phyloP scores from a whole-genome alignment of 1,140 invertebrate species.

The Eumaeus atala region DNA sequence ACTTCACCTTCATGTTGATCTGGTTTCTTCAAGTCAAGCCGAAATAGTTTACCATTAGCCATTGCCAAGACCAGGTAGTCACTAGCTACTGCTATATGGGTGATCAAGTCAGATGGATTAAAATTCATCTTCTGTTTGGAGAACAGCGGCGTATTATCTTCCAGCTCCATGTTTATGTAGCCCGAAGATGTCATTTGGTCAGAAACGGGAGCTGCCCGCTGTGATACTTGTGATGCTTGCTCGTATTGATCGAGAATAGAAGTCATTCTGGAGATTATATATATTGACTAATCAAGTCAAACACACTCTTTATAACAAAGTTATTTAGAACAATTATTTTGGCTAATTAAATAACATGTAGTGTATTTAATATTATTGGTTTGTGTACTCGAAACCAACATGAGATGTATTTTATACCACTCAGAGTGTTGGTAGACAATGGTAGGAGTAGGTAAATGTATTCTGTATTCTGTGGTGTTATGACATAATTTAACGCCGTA shows the following conservation, averaged over 20 bases:
- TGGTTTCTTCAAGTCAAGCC: conserved; percentile 88
- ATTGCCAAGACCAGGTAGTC: conserved; percentile 89
- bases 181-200: conserved; percentile 75
- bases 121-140: conserved; percentile 86
- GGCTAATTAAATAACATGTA: no score
- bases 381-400: no score
- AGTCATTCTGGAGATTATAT: conserved; percentile 73
- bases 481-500: no score
- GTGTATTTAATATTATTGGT: no score
- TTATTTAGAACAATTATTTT: no score
- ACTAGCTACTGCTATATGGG: conserved; percentile 86
- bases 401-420: no score
- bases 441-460: no score
- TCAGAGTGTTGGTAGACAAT: no score
- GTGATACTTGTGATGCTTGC: conserved; percentile 77
- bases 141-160: conserved; percentile 85
- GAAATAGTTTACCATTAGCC: conserved; percentile 85
- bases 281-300: no score
- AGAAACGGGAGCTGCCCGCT: conserved; percentile 36
- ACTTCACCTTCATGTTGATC: conserved; percentile 83
- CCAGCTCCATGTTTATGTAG: conserved; percentile 80
- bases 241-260: conserved; percentile 87
- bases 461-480: no score
- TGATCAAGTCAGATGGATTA: conserved; percentile 83
- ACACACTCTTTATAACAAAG: no score